Conservation (phyloP, 2,113 vertebrate genomes). For the Elephas maximus region DNA sequence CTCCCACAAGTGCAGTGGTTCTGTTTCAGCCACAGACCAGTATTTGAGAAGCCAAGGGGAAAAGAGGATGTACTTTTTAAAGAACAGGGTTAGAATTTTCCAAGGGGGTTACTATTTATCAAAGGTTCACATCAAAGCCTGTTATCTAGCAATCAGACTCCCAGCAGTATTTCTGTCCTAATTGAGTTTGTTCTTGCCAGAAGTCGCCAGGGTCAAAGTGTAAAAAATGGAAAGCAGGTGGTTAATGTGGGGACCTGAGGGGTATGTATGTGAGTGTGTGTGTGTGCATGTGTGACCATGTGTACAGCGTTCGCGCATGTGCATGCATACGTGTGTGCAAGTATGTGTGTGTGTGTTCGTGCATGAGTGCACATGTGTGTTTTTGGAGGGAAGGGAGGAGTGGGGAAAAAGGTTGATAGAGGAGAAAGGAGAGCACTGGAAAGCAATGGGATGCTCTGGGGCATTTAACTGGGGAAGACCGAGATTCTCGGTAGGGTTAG, state of each 20-base stretch:
- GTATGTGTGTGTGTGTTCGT: background rate
- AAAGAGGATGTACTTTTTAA: conserved; percentile 22
- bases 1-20: background rate
- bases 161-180: background rate
- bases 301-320: background rate
- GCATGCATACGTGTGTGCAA: no score
- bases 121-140: background rate
- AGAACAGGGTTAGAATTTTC: conserved; percentile 55
- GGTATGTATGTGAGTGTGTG: background rate
- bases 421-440: background rate
- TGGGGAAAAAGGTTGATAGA: background rate
- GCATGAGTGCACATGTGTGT: no score
- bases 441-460: background rate
- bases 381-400: background rate
- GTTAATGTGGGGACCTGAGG: background rate
- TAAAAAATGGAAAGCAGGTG: background rate
- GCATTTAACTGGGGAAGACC: background rate
- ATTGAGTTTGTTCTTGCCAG: background rate
- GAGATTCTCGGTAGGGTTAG: background rate
- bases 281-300: background rate
- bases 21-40: background rate
- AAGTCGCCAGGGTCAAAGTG: background rate
- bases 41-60: background rate
- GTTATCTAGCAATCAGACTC: background rate
- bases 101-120: background rate